Evolutionary conservation across 2,888 invertebrate species (phyloP).

Genomic region (Lithodes maja): DNA sequence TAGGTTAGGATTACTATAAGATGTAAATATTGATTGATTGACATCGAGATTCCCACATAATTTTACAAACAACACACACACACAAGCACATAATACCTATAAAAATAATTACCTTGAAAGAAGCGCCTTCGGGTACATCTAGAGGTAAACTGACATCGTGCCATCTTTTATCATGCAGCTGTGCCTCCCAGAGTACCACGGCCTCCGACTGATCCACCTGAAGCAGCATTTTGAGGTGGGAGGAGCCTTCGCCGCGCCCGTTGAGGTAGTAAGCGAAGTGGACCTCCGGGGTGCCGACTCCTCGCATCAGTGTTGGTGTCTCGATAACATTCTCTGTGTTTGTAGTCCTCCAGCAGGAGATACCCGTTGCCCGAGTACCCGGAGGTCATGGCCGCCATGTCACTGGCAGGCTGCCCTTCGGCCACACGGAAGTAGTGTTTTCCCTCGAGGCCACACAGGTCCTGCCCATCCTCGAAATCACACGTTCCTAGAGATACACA

Average conservation of each 20-base stretch:
- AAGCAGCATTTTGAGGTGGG: neutral
- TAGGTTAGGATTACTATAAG: no score
- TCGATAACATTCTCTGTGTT: neutral
- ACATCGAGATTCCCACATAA: neutral
- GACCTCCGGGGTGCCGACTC: neutral
- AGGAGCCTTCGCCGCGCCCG: neutral
- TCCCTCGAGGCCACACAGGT: conserved; percentile 10
- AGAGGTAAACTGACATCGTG: conserved; percentile 11
- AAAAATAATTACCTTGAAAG: conserved; percentile 10
- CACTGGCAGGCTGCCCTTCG: neutral
- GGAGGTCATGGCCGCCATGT: conserved; percentile 4
- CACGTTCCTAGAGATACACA: conserved; percentile 2
- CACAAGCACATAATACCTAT: neutral
- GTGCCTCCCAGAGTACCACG: neutral
- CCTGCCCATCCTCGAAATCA: conserved; percentile 27
- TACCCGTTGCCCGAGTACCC: conserved; percentile 31
- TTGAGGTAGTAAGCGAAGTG: conserved; percentile 35
- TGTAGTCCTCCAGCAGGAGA: conserved; percentile 17
- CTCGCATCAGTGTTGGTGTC: neutral
- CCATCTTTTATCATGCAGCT: neutral
- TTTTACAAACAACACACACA: neutral
- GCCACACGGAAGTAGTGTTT: neutral
- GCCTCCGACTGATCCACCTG: neutral
- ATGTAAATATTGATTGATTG: no score
- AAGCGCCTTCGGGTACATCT: neutral